These are phyloP conservation scores for Myotis pilosus DNA, from an alignment of 2,797 vertebrate species.

Conservation along the genomic window DNA sequence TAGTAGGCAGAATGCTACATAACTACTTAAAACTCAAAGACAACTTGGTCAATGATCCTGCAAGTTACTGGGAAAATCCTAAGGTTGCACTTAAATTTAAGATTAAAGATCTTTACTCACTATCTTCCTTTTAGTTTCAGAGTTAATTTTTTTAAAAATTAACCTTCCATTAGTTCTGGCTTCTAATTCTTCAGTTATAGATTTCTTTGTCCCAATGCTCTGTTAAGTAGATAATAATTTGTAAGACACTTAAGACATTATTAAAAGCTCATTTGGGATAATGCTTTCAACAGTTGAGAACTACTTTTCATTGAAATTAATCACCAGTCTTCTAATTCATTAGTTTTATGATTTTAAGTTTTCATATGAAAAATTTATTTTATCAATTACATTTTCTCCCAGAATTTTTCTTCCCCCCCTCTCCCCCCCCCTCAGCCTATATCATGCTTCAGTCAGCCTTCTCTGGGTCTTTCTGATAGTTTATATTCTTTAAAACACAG, in stretches of 20 bases:
- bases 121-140: not conserved
- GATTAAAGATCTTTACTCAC: not conserved
- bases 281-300: not conserved
- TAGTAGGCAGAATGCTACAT: not conserved
- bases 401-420: not conserved
- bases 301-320: not conserved
- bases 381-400: not conserved
- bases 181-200: not conserved
- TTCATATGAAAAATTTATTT: not conserved
- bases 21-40: not conserved
- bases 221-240: conserved; percentile 7
- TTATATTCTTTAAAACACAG: not conserved
- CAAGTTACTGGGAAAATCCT: not conserved
- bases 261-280: not conserved
- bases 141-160: not conserved
- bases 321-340: not conserved
- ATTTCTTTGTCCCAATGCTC: not conserved
- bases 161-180: not conserved
- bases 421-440: not conserved
- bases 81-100: not conserved
- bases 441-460: not conserved
- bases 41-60: not conserved
- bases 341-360: not conserved
- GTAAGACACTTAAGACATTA: not conserved
- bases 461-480: not conserved